These are phyloP conservation scores for Mareca penelope DNA, from an alignment of 2,797 vertebrate genomes.

Conservation along the genomic window DNA sequence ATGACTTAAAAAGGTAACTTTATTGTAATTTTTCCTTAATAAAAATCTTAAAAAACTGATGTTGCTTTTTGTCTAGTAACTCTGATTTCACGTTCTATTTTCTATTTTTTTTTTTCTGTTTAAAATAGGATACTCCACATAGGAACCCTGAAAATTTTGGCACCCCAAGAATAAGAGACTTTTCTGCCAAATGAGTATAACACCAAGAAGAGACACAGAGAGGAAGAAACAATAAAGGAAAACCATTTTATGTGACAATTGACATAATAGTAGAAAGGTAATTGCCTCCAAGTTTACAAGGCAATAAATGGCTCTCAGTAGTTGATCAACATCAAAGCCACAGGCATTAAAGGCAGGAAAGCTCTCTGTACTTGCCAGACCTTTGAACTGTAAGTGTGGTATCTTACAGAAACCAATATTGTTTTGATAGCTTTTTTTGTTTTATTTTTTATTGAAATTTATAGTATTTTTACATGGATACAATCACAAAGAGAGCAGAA, in stretches of 20 bases:
- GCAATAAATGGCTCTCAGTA: conserved; percentile 21
- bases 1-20: neutral
- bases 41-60: neutral
- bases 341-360: neutral
- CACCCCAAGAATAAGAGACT: neutral
- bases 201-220: neutral
- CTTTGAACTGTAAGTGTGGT: neutral
- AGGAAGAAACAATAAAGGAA: neutral
- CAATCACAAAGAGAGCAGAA: neutral
- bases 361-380: neutral
- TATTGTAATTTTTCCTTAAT: neutral
- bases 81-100: neutral
- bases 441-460: neutral
- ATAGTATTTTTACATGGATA: neutral
- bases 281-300: conserved; percentile 56
- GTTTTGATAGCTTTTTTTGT: neutral
- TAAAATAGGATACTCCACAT: neutral
- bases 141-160: neutral
- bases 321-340: conserved; percentile 10
- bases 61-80: neutral
- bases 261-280: conserved; percentile 32
- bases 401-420: neutral
- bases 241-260: conserved; percentile 3
- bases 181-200: neutral
- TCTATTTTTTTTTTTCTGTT: neutral